Base-by-base conservation (phyloP, 2,888 invertebrate genomes). In the Limnephilus auricula region DNA sequence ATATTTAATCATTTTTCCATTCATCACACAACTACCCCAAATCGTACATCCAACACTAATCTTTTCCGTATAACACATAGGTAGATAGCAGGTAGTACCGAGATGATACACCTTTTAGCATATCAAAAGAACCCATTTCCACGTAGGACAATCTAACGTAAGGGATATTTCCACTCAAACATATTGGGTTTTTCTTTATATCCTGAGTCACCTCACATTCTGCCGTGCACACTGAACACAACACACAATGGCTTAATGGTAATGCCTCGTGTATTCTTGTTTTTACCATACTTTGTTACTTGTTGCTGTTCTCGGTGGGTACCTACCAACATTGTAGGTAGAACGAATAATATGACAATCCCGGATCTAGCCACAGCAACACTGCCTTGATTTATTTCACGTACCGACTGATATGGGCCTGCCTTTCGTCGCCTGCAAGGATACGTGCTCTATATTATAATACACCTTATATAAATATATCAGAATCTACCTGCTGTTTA, bases 251-350 rank as follows among this genome's bases (percentile, higher is more conserved):
- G 87, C 87, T 79, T 88, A 79, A 88, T 88, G 79, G 25, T 79
- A 88, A 88, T 88, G 87, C 87, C 79, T 88, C 87, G 37, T 45
- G 87, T 78, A 88, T 88, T 65, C 87, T 88, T 34, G 87, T 88
- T 88, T 79, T 88, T 87, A 50, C 78, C 10, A 78, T 65, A 78
- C 87, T 65, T 25, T 32, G 65, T 78, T 87, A 87, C 32, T 25
- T 65, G 65, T 65, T 65, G 65, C 65, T 65, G 18, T 65, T 18
- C 25, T 25, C 65, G 12, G 25, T 65, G 34, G 37, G 34, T 65
- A 65, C 65, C 18, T 18, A 4, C 5, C 4, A 50, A 50, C 50
- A 65, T 4, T 34, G 78, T 40, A 40, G 10, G 40, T 31, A 65
- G 32, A 18, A 30, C 2, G 79, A 18, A 25, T 65, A 78, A 34